Percentiles rank a stretch among this genome's conserved stretches.
Conservation (phyloP, 2,113 vertebrate species). For the Phylloscopus whistleri region DNA sequence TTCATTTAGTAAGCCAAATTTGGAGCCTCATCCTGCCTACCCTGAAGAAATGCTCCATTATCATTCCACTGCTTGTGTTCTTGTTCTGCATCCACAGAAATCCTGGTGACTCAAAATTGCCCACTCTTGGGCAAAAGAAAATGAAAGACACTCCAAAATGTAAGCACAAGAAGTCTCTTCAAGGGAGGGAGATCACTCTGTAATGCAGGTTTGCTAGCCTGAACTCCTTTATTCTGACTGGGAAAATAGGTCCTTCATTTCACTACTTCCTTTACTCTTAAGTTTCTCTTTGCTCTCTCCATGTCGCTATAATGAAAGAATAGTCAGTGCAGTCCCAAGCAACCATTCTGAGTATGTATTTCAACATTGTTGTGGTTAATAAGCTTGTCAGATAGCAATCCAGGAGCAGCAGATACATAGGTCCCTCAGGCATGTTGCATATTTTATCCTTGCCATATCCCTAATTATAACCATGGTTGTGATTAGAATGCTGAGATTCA, state of each 20-base stretch:
- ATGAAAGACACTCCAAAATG: neutral
- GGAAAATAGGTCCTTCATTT: neutral
- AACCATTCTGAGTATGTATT: neutral
- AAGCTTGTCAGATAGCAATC: conserved; percentile 15
- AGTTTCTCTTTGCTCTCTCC: neutral
- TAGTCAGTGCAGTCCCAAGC: neutral
- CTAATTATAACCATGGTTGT: neutral
- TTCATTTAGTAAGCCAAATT: neutral
- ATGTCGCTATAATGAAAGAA: neutral
- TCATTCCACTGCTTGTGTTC: neutral
- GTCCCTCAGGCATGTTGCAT: neutral
- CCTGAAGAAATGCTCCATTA: neutral
- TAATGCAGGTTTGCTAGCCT: neutral
- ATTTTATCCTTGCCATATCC: neutral
- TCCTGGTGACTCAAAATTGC: neutral
- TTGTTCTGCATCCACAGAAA: neutral
- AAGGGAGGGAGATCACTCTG: neutral
- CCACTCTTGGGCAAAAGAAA: neutral
- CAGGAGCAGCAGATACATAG: neutral
- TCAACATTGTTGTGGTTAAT: neutral
- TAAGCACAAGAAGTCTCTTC: neutral
- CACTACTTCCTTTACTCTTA: neutral
- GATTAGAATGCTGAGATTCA: neutral
- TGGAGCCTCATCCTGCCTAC: neutral
- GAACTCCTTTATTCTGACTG: neutral